These are phyloP conservation scores for Sebastolobus alascanus DNA, from an alignment of 2,797 vertebrate genomes.

Conservation along the genomic window DNA sequence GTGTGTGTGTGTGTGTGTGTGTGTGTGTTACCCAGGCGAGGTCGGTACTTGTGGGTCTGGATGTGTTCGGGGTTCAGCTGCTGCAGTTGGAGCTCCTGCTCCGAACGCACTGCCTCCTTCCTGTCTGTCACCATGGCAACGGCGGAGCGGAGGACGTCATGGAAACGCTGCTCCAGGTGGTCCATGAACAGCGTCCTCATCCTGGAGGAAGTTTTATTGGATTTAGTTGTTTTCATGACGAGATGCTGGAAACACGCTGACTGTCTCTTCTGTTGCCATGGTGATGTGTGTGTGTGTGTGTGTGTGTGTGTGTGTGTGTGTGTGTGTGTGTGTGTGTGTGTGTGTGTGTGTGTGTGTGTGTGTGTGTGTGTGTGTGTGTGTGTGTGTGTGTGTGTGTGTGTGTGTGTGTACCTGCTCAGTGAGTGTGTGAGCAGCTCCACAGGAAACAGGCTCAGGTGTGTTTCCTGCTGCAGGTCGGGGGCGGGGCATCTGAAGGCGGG, in stretches of 20 bases:
- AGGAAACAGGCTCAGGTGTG: slow-evolving; percentile 59
- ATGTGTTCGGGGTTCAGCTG: slow-evolving; percentile 79
- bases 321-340: slow-evolving; percentile 2
- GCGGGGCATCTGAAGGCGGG: slow-evolving; percentile 54
- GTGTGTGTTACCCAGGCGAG: slow-evolving; percentile 52
- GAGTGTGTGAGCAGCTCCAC: slow-evolving; percentile 51
- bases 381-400: too few species aligned
- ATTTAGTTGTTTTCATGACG: too few species aligned
- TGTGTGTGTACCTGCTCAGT: slow-evolving; percentile 55
- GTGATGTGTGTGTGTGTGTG: too few species aligned
- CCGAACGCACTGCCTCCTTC: slow-evolving; percentile 80
- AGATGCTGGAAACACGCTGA: too few species aligned
- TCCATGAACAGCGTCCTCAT: slow-evolving; percentile 83
- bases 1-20: slow-evolving; percentile 4
- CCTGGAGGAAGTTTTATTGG: slow-evolving; percentile 77
- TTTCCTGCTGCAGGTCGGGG: slow-evolving; percentile 21
- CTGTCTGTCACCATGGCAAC: slow-evolving; percentile 68
- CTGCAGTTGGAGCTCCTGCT: slow-evolving; percentile 81
- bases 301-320: slow-evolving; percentile 14
- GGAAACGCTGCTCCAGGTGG: slow-evolving; percentile 88
- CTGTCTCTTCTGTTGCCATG: too few species aligned
- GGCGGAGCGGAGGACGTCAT: slow-evolving; percentile 68
- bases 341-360: slow-evolving; percentile 30
- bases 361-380: too few species aligned
- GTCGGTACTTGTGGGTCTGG: slow-evolving; percentile 80